phyloP scores from a whole-genome alignment of 2,113 vertebrate species.

The Felis catus region F.catus_Fca126_mat1.0 CM031415.1:144834001-144834500 shows the following conservation, averaged over 20 bases:
- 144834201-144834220: neutral
- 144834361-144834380: too few species aligned
- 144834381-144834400: too few species aligned
- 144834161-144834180: neutral
- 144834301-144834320: neutral
- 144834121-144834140: neutral
- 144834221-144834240: constrained; percentile 7
- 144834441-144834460: too few species aligned
- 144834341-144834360: too few species aligned
- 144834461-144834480: too few species aligned
- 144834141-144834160: neutral
- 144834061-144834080: neutral
- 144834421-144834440: too few species aligned
- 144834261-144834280: neutral
- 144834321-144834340: neutral
- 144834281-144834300: neutral
- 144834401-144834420: too few species aligned
- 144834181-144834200: neutral
- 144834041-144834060: neutral
- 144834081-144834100: constrained; percentile 49
- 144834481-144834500: too few species aligned
- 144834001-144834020: neutral
- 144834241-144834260: neutral
- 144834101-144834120: neutral
- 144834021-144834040: constrained; percentile 34